phyloP scores from a whole-genome alignment of 2,888 invertebrate species.

The Augiades crinisus region DNA sequence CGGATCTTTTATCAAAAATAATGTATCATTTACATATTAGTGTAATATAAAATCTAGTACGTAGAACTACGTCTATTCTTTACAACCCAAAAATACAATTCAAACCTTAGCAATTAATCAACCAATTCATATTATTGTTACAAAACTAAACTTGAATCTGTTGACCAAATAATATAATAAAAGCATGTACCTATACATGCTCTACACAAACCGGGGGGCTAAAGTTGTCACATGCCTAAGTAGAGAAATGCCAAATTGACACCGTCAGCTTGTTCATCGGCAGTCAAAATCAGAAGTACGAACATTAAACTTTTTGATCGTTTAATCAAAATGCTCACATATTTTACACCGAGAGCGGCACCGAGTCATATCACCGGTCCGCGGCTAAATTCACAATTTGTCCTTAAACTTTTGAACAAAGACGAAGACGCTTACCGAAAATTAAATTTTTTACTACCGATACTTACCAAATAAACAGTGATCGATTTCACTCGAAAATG shows the following conservation, averaged over 20 bases:
- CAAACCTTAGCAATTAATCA: too few species aligned
- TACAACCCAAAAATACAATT: too few species aligned
- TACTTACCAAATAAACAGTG: slow-evolving; percentile 45
- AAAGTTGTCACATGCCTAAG: neutral
- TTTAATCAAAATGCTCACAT: neutral
- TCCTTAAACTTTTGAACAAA: slow-evolving; percentile 62
- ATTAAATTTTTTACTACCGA: slow-evolving; percentile 49
- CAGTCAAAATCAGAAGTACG: neutral
- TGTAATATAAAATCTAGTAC: too few species aligned
- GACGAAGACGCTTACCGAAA: slow-evolving; percentile 54
- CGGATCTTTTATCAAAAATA: too few species aligned
- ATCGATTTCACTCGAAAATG: slow-evolving; percentile 32
- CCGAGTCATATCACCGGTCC: slow-evolving; percentile 16
- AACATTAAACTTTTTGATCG: neutral
- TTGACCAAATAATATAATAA: too few species aligned
- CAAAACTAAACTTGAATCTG: too few species aligned
- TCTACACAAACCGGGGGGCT: neutral
- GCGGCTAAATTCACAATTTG: slow-evolving; percentile 30
- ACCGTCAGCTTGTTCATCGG: neutral
- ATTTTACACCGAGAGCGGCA: neutral
- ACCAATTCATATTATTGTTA: too few species aligned
- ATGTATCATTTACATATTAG: too few species aligned
- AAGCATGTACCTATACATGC: too few species aligned
- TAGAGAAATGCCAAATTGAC: neutral
- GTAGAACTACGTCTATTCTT: too few species aligned